Base-by-base conservation (phyloP, 2,797 vertebrate species). In the Glyptemys insculpta region DNA sequence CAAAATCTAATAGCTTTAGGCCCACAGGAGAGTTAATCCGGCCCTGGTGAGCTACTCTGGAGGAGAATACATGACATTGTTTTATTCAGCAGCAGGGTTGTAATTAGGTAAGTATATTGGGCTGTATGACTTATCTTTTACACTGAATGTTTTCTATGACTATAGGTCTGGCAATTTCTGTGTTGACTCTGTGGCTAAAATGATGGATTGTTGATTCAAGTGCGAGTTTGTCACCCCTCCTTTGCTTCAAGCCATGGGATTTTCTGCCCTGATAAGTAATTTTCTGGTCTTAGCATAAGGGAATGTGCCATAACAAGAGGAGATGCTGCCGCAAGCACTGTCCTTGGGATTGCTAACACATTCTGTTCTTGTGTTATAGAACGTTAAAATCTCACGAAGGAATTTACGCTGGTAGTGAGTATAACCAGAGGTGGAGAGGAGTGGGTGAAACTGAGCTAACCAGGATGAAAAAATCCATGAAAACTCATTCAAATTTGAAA, bases 371-470 rank as follows among this genome's bases (percentile, higher is more conserved):
- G n/a, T 37, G 65, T 68, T 68, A 68, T 37, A 68, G n/a, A 37
- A 68, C 19, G 18, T 68, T 37, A 72, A 72, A 62, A 31, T 62
- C 41, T 47, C 41, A 11, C 7, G 11, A 62, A 44, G 41, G 56
- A 49, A 12, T 47, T 25, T 11, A 87, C 5, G 41, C 7, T 79
- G 14, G 7, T 2, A 31, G 3, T 89, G 59, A 37, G 16, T 14
- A 93, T 34, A 89, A 47, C 25, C 6, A 23, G 79, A 0, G 0
- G 19, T 34, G 31, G 0, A 8, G 87, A 90, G 72, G 76, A 0
- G 0, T 25, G 41, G 31, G 0, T 7, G 87, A 83, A 47, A 2
- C 8, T 72, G 76, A 93, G 52, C 41, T 91, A 86, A 83, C 88
- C 79, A 25, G 0, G 31, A 37, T 1, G 10, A 54, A 62, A 59